Percentiles rank a stretch among this genome's conserved stretches.
phyloP scores from a whole-genome alignment of 2,888 invertebrate genomes.

The Oscheius sp. region DNA sequence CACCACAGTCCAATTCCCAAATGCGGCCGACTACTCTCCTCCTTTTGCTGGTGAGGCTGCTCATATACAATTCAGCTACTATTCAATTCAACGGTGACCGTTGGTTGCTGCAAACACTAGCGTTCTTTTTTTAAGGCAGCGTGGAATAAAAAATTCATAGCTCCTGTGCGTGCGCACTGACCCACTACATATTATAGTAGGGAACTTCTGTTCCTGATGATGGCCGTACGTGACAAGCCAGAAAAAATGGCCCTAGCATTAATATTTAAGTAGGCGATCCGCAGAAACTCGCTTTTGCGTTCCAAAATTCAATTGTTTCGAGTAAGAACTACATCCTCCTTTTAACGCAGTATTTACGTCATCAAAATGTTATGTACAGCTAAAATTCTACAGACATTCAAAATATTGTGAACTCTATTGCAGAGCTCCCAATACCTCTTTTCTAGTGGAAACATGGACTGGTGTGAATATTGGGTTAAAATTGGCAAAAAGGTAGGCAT shows the following conservation, averaged over 20 bases:
- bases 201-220: too few species aligned
- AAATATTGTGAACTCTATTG: background rate
- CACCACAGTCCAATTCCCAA: constrained; percentile 25
- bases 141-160: background rate
- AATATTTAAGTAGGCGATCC: too few species aligned
- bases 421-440: constrained; percentile 2
- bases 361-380: too few species aligned
- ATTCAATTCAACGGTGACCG: background rate
- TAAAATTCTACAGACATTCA: too few species aligned
- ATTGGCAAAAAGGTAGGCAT: constrained; percentile 43
- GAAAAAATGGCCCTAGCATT: too few species aligned
- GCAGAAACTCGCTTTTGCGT: too few species aligned
- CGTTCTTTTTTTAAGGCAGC: background rate
- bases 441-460: constrained; percentile 34
- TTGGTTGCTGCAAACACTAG: background rate
- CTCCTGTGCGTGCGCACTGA: background rate
- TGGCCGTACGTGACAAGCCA: too few species aligned
- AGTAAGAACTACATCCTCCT: too few species aligned
- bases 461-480: constrained; percentile 52
- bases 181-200: too few species aligned
- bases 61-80: background rate
- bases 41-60: constrained; percentile 18
- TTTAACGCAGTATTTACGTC: too few species aligned
- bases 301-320: too few species aligned
- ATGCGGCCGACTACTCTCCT: constrained; percentile 22